phyloP scores from a whole-genome alignment of 2,888 invertebrate species.

The Galerucella calmariensis region DNA sequence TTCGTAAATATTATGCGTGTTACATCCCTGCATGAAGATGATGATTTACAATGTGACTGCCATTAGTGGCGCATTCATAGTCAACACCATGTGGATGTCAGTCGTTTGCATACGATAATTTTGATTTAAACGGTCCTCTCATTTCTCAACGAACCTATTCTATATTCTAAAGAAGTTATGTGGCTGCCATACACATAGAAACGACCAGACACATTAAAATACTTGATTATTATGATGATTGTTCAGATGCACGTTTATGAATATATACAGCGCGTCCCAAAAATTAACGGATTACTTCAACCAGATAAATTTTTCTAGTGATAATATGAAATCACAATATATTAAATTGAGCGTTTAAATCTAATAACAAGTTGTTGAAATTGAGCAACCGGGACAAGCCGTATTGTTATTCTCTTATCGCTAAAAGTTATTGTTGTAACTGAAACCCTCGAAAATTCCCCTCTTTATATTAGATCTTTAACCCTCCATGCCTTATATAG shows the following conservation, averaged over 20 bases:
- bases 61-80: constrained; percentile 21
- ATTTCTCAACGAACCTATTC: constrained; percentile 18
- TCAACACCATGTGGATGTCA: constrained; percentile 23
- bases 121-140: constrained; percentile 23
- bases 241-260: too few species aligned
- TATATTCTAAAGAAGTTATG: constrained; percentile 20
- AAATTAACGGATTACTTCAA: too few species aligned
- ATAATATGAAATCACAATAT: too few species aligned
- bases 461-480: constrained; percentile 18
- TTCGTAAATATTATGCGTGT: not conserved
- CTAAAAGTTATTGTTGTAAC: not conserved
- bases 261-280: too few species aligned
- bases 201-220: constrained; percentile 22
- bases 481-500: constrained; percentile 4
- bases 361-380: constrained; percentile 20
- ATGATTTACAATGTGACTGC: constrained; percentile 24
- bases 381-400: not conserved
- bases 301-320: too few species aligned
- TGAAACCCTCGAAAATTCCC: constrained; percentile 12
- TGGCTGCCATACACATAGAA: constrained; percentile 20
- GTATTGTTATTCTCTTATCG: constrained; percentile 18
- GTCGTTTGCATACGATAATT: constrained; percentile 28
- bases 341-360: too few species aligned
- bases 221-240: not conserved
- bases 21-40: constrained; percentile 1